A percentile compares a stretch with the other conserved stretches of the same genome.
phyloP scores from a whole-genome alignment of 2,888 invertebrate species.

The Schizotus pectinicornis region DNA sequence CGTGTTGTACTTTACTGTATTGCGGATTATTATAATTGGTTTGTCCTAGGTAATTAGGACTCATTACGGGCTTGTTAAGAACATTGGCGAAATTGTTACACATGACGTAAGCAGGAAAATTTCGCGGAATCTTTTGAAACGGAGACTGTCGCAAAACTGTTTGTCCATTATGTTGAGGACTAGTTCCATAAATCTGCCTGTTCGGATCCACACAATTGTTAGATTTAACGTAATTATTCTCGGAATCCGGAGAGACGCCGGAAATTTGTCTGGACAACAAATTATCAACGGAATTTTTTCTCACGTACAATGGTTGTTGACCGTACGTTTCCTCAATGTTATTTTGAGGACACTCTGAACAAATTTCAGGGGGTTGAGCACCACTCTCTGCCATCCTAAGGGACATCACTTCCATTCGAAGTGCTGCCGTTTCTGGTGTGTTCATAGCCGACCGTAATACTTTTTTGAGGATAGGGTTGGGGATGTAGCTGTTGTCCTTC shows the following conservation, averaged over 20 bases:
- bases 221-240: conserved; percentile 3
- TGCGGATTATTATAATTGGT: conserved; percentile 14
- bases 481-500: conserved; percentile 88
- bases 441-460: conserved; percentile 83
- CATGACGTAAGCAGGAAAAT: conserved; percentile 34
- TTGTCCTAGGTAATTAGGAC: neutral
- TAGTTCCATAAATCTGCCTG: conserved; percentile 36
- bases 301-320: conserved; percentile 40
- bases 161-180: conserved; percentile 39
- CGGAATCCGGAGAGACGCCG: conserved; percentile 51
- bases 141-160: conserved; percentile 46
- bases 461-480: conserved; percentile 87
- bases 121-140: conserved; percentile 47
- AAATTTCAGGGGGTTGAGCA: conserved; percentile 30
- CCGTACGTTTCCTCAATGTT: conserved; percentile 13
- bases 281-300: conserved; percentile 49
- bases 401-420: conserved; percentile 61
- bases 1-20: conserved; percentile 16
- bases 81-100: conserved; percentile 1
- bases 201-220: conserved; percentile 7
- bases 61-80: neutral
- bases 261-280: conserved; percentile 34
- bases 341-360: neutral
- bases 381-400: conserved; percentile 34
- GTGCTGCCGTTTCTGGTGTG: conserved; percentile 68